A percentile compares a stretch with the other conserved stretches of the same genome.
Conservation (phyloP, 2,797 vertebrate species). For the Urosaurus nigricauda region DNA sequence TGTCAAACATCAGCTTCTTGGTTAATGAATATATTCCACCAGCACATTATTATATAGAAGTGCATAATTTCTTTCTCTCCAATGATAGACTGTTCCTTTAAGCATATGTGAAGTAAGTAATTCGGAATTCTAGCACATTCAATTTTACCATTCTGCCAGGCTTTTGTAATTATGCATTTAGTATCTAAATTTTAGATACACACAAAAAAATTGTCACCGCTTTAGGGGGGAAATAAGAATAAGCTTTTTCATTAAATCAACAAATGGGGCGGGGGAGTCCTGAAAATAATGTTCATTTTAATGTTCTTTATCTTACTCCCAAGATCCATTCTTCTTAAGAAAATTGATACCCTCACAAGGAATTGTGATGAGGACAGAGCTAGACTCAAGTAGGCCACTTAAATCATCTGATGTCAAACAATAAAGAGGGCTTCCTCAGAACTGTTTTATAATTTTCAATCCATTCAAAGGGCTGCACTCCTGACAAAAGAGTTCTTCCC, state of each 20-base stretch:
- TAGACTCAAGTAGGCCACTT: constrained; percentile 23
- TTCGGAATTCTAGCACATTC: constrained; percentile 8
- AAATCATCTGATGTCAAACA: constrained; percentile 33
- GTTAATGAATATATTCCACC: constrained; percentile 9
- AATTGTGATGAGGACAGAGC: constrained; percentile 30
- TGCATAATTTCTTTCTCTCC: not conserved
- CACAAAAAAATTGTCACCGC: not conserved
- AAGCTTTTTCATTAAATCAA: constrained; percentile 7
- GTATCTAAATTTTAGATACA: not conserved
- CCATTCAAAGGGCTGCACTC: constrained; percentile 1
- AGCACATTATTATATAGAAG: constrained; percentile 20
- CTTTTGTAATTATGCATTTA: constrained; percentile 4
- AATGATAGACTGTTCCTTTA: constrained; percentile 7
- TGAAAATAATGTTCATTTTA: not conserved
- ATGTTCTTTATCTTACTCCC: not conserved
- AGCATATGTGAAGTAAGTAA: constrained; percentile 24
- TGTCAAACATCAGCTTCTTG: not conserved
- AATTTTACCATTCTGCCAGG: not conserved
- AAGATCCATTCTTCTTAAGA: constrained; percentile 13
- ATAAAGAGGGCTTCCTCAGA: constrained; percentile 14
- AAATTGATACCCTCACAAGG: constrained; percentile 16
- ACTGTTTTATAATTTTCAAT: constrained; percentile 22
- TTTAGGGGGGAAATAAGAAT: not conserved
- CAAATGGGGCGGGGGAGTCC: not conserved
- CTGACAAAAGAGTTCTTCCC: not conserved